A percentile compares a stretch with the other conserved stretches of the same genome.
Conservation (phyloP, 1,140 invertebrate genomes). For the Aphidius ervi region DNA sequence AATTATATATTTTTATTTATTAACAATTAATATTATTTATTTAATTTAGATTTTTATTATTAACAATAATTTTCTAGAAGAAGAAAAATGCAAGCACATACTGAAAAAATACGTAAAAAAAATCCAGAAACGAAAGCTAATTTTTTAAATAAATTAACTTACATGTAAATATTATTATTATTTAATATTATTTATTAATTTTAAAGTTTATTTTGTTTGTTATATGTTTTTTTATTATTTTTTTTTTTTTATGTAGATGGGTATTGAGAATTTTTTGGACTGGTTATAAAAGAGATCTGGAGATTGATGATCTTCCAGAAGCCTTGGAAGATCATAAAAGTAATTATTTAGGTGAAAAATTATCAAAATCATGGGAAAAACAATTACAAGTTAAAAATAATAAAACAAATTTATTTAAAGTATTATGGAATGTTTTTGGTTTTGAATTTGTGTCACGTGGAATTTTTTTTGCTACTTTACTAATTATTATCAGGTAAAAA, state of each 20-base stretch:
- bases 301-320: constrained; percentile 64
- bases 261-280: constrained; percentile 62
- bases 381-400: constrained; percentile 29
- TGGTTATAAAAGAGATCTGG: constrained; percentile 64
- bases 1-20: no score
- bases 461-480: no score
- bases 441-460: neutral
- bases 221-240: no score
- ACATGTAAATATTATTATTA: constrained; percentile 50
- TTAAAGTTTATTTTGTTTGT: no score
- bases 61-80: no score
- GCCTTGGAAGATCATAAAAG: constrained; percentile 59
- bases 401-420: constrained; percentile 49
- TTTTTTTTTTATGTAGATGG: constrained; percentile 53
- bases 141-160: constrained; percentile 54
- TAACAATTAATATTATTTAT: no score
- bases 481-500: neutral
- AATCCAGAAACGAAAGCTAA: constrained; percentile 57
- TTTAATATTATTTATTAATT: neutral
- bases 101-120: constrained; percentile 28
- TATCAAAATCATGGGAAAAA: constrained; percentile 41
- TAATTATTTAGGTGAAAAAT: constrained; percentile 46
- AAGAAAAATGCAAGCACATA: no score
- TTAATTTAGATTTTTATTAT: no score
- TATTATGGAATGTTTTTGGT: constrained; percentile 55